A percentile compares a stretch with the other conserved stretches of the same genome.
Evolutionary conservation across 2,113 vertebrate genomes (phyloP).

Genomic region (Eulemur rufifrons): DNA sequence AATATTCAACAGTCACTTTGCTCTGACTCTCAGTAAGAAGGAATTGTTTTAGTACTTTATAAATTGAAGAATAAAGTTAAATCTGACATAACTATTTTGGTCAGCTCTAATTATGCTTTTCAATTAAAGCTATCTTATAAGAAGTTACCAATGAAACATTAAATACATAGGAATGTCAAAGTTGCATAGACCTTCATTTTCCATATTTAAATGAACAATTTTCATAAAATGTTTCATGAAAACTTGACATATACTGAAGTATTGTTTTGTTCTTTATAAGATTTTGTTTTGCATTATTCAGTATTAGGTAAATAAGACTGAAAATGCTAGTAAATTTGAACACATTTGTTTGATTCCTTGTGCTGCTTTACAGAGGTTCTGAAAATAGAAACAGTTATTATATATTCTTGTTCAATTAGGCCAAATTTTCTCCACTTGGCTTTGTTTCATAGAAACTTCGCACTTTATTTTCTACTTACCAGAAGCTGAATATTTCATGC

Average conservation of each 20-base stretch:
- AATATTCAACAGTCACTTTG: conserved; percentile 36
- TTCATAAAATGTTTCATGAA: conserved; percentile 23
- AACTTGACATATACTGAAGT: neutral
- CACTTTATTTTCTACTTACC: neutral
- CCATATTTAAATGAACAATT: neutral
- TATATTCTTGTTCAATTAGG: neutral
- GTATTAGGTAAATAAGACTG: neutral
- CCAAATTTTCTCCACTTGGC: neutral
- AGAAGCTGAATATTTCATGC: neutral
- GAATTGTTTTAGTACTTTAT: conserved; percentile 27
- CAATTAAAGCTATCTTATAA: neutral
- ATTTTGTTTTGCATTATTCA: neutral
- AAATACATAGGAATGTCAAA: neutral
- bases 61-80: conserved; percentile 41
- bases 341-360: neutral
- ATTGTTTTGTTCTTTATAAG: neutral
- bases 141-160: neutral
- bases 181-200: neutral
- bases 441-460: neutral
- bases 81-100: neutral
- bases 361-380: neutral
- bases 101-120: neutral
- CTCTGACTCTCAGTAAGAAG: conserved; percentile 43
- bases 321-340: neutral
- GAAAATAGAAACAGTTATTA: neutral